Base-by-base conservation (phyloP, 1,140 invertebrate genomes). In the Calephelis virginiensis region DNA sequence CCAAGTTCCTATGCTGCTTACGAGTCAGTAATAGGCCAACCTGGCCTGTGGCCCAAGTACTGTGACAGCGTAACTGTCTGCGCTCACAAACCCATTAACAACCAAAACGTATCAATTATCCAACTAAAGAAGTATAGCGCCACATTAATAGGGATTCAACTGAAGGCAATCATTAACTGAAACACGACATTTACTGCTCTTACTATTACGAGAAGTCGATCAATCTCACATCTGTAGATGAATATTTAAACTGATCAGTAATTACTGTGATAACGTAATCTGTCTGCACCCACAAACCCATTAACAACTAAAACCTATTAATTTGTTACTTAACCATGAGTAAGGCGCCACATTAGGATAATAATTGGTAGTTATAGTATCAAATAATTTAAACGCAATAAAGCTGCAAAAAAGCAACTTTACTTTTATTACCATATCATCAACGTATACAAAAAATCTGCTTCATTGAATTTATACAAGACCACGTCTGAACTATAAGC, bases 251-350 rank as follows among this genome's bases (percentile, higher is more conserved):
- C 49, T 53, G 17, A 8, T 13, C 14, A 17, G 13, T 28, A 53
- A 53, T 53, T 53, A 53, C 49, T 17, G 49, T 53, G 49, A 53
- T 53, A 53, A 53, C 6, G 49, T 53, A 17, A 53, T 53, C 49
- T 28, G 49, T 53, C 49, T 9, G 14, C 49, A 53, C 49, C 49
- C 4, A 53, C 13, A 28, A 17, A 53, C 14, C 17, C 49, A 53
- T 53, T 53, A 53, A 53, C 14, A 53, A 53, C 13, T 28, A 17
- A 53, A 9, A 17, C 49, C 13, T 53, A 53, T 53, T 53, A 53
- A 53, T 53, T 53, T 53, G 7, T 53, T 53, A 53, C 14, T 14
- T 53, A 53, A 5, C 9, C 10, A 53, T 10, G 9, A 53, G 49
- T 28, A 53, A 9, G 14, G 14, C 13, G 13, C 12, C 48, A 50